Conservation (phyloP, 1,140 invertebrate species). For the Rhizoglyphus robini region DNA sequence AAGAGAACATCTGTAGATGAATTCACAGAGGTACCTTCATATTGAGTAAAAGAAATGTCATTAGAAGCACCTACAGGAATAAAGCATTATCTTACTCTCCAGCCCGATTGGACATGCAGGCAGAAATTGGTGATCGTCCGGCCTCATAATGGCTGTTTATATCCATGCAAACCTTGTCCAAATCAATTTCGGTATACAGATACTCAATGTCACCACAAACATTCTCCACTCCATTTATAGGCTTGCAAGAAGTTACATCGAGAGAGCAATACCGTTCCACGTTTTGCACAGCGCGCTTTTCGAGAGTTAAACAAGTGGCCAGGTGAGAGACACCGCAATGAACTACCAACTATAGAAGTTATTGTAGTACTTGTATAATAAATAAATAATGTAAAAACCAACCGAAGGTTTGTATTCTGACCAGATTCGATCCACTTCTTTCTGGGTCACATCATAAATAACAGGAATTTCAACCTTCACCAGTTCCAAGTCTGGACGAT, state of each 20-base stretch:
- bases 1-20: conserved; percentile 19
- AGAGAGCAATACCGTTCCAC: not conserved
- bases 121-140: not conserved
- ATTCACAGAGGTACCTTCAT: conserved; percentile 21
- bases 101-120: conserved; percentile 8
- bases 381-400: not conserved
- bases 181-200: not conserved
- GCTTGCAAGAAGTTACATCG: not conserved
- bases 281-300: not conserved
- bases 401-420: conserved; percentile 17
- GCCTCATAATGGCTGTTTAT: conserved; percentile 4
- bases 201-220: not conserved
- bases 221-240: not conserved
- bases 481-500: not conserved
- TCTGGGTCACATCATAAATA: conserved; percentile 13
- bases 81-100: conserved; percentile 11
- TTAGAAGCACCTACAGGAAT: not conserved
- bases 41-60: conserved; percentile 1
- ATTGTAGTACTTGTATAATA: not conserved
- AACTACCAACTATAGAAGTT: conserved; percentile 18
- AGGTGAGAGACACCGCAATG: conserved; percentile 17
- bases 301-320: conserved; percentile 11
- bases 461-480: conserved; percentile 19
- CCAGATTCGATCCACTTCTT: conserved; percentile 8
- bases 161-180: not conserved